Evolutionary conservation across 2,113 vertebrate species (phyloP).

Genomic region (Antechinus flavipes): DNA sequence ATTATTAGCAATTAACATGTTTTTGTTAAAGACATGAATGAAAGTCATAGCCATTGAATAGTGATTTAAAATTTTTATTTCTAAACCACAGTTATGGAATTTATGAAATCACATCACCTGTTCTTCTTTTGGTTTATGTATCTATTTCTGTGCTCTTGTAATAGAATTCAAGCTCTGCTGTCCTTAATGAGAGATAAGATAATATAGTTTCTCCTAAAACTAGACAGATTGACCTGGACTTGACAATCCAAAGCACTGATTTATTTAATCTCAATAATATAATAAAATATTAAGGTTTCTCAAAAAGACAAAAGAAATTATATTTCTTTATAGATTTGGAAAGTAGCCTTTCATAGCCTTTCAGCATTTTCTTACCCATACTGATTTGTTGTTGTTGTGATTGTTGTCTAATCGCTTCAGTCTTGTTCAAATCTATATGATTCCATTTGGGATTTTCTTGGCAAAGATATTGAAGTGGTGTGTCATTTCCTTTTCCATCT

Average conservation of each 20-base stretch:
- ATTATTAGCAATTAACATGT: neutral
- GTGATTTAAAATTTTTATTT: neutral
- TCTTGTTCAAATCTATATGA: neutral
- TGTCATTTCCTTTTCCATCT: neutral
- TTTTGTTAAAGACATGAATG: neutral
- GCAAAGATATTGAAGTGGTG: neutral
- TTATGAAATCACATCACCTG: neutral
- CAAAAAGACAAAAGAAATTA: slow-evolving; percentile 37
- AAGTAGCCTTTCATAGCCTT: neutral
- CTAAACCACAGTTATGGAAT: neutral
- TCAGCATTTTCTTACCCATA: neutral
- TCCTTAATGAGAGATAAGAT: neutral
- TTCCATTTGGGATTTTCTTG: neutral
- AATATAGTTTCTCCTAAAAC: slow-evolving; percentile 24
- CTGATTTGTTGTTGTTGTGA: neutral
- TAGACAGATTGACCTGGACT: slow-evolving; percentile 6
- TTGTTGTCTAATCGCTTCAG: neutral
- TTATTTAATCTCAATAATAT: slow-evolving; percentile 47
- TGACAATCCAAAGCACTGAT: neutral
- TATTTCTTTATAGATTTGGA: slow-evolving; percentile 18
- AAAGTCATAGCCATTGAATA: neutral
- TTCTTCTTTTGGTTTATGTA: neutral
- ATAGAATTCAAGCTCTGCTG: neutral
- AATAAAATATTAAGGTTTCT: slow-evolving; percentile 33
- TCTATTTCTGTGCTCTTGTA: neutral